Base-by-base conservation (phyloP, 2,888 invertebrate species). In the Rosalia funebris region DNA sequence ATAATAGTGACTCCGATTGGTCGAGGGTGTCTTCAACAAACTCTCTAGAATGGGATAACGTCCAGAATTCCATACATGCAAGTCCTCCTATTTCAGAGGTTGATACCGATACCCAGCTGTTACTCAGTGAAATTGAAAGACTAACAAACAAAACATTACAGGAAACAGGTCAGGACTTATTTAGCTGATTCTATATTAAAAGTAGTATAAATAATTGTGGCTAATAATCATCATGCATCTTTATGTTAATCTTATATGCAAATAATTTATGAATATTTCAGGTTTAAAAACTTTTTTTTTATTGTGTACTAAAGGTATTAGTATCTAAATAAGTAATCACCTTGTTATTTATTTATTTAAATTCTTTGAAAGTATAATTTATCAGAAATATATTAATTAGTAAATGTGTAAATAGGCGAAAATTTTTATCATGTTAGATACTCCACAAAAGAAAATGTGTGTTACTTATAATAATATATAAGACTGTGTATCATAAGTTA, bases 21-120 rank as follows among this genome's bases (percentile, higher is more conserved):
- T 88, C 88, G 0, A 82, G 86, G 68, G 85, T 86, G 36, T 87
- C 87, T 2, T 88, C 88, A 5, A 88, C 87, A 2, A 87, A 88
- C 72, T 89, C 89, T 1, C 81, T 89, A 44, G 89, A 89, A 78
- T 89, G 89, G 89, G 89, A 89, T 75, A 84, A 84, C 31, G 84
- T 87, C 1, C 86, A 87, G 62, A 79, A 82, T 32, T 73, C 77
- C 0, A 69, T 73, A 12, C 75, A 77, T 31, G 70, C 71, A n/a
- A 78, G 77, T 65, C 76, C 79, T 47, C 84, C 81, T 14, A 80
- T 83, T 77, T 78, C 80, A 0, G 85, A 85, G 69, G 77, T 87
- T 34, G 89, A 89, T 70, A 82, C 85, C 17, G 89, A 89, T 74
- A 89, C 89, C 4, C 86, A 88, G 66, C 85, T 86, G 72, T 78